Conservation (phyloP, 2,113 vertebrate species). For the Callaeas wilsoni region DNA sequence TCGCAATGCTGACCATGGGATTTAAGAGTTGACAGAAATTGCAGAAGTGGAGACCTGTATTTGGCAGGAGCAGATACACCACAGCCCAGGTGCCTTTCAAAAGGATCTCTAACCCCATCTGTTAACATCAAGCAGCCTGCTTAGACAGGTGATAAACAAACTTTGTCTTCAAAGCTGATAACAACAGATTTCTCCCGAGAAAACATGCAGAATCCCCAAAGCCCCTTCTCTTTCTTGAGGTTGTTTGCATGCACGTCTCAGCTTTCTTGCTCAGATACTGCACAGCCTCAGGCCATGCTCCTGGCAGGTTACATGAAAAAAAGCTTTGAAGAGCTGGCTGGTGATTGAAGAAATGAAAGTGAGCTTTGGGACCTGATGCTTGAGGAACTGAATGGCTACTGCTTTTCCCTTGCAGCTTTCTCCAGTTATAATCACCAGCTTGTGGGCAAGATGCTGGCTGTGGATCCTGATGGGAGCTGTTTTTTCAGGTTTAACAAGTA, state of each 20-base stretch:
- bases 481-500: not conserved
- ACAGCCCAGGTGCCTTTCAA: not conserved
- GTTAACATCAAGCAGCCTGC: not conserved
- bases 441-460: not conserved
- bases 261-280: not conserved
- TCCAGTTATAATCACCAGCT: not conserved
- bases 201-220: not conserved
- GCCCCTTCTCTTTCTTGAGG: not conserved
- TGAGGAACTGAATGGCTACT: not conserved
- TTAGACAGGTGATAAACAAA: not conserved
- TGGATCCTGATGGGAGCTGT: fast-evolving
- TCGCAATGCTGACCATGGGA: not conserved
- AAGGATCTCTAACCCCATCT: not conserved
- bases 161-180: not conserved
- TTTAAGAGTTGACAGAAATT: not conserved
- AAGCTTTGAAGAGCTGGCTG: not conserved
- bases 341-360: not conserved
- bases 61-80: not conserved
- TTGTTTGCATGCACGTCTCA: not conserved
- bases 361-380: not conserved
- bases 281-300: not conserved
- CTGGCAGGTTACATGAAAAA: not conserved
- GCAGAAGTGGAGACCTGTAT: not conserved
- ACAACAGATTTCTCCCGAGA: not conserved
- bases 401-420: not conserved